phyloP scores from a whole-genome alignment of 2,888 invertebrate species.

The Callinectes sapidus region DNA sequence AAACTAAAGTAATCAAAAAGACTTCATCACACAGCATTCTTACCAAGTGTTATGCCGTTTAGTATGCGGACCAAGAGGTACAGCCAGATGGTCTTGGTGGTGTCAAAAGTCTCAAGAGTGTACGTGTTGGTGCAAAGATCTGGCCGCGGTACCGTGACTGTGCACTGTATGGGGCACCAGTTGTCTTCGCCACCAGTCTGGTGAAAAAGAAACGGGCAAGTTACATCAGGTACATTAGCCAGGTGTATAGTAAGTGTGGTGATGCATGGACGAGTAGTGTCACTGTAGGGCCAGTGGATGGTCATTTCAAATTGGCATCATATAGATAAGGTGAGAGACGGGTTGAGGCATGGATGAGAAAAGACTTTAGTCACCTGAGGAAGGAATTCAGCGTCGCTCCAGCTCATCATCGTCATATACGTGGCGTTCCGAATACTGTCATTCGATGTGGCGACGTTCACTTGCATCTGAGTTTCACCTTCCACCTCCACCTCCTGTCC shows the following conservation, averaged over 20 bases:
- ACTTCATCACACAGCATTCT: background rate
- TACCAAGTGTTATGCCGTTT: conserved; percentile 62
- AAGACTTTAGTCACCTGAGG: background rate
- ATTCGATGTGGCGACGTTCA: background rate
- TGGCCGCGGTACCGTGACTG: background rate
- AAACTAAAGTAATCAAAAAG: background rate
- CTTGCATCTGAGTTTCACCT: background rate
- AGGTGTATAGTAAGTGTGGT: background rate
- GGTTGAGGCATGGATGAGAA: background rate
- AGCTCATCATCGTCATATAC: background rate
- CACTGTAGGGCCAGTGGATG: background rate
- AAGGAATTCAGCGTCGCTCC: background rate
- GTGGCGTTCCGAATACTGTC: background rate
- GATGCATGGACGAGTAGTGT: background rate
- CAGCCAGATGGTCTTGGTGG: conserved; percentile 52
- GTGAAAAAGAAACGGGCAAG: background rate
- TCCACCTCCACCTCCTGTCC: background rate
- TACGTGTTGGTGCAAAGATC: conserved; percentile 55
- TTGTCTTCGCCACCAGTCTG: background rate
- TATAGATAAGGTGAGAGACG: background rate
- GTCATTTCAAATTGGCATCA: background rate
- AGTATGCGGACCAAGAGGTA: conserved; percentile 54
- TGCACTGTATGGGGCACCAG: background rate
- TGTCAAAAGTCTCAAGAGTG: conserved; percentile 30
- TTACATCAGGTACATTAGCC: background rate